phyloP scores from a whole-genome alignment of 2,888 invertebrate genomes.

The Eristalis tenax region DNA sequence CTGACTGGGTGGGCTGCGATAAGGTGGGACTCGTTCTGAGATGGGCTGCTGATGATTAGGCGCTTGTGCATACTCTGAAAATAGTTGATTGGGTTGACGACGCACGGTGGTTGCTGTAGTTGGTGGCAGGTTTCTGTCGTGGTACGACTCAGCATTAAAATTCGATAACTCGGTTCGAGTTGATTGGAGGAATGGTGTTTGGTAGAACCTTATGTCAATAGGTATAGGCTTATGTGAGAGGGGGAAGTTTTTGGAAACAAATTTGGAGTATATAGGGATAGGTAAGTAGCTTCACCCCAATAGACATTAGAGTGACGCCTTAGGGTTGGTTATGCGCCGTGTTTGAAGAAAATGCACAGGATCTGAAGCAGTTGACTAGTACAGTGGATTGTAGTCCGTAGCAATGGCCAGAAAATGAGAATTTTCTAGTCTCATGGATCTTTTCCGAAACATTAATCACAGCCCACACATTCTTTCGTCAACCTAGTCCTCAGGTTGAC shows the following conservation, averaged over 20 bases:
- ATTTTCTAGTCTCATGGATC: no score
- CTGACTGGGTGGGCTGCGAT: background rate
- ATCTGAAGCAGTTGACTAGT: no score
- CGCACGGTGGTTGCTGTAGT: slow-evolving; percentile 4
- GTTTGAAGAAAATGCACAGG: no score
- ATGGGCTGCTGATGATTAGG: background rate
- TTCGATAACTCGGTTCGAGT: background rate
- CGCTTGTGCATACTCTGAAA: background rate
- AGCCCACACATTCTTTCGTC: no score
- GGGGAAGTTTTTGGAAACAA: background rate
- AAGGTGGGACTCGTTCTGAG: background rate
- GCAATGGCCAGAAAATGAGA: no score
- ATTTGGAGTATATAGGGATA: background rate
- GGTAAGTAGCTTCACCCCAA: background rate
- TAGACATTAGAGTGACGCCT: no score
- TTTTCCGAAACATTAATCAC: no score
- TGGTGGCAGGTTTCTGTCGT: background rate
- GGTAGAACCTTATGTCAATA: background rate
- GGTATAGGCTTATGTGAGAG: background rate
- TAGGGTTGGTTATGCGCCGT: no score
- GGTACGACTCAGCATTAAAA: slow-evolving; percentile 1
- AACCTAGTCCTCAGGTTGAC: no score
- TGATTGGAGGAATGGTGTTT: background rate
- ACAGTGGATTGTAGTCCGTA: no score
- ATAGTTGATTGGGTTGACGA: slow-evolving; percentile 20